Percentiles rank a stretch among this genome's conserved stretches.
Evolutionary conservation across 2,113 vertebrate genomes (phyloP).

Genomic region (Macrotus californicus): DNA sequence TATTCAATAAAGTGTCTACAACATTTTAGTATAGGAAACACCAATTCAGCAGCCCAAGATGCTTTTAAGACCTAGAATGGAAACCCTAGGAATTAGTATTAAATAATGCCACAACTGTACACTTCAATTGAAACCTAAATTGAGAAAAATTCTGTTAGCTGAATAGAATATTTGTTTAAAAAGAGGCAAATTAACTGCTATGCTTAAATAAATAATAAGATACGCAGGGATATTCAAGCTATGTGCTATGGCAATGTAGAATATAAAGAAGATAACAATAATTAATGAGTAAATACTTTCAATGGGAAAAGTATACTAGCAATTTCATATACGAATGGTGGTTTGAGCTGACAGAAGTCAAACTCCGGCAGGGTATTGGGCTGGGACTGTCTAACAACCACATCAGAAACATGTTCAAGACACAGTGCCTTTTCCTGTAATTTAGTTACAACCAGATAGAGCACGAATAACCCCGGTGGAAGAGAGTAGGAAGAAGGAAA

Average conservation of each 20-base stretch:
- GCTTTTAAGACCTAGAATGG: background rate
- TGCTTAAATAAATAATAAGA: background rate
- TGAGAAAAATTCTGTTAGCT: background rate
- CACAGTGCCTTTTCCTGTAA: background rate
- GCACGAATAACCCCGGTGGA: background rate
- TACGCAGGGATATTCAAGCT: background rate
- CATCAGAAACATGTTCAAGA: background rate
- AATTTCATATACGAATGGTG: background rate
- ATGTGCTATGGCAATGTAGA: background rate
- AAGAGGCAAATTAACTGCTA: background rate
- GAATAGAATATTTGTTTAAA: background rate
- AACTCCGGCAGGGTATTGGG: background rate
- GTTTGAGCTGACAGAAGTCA: background rate
- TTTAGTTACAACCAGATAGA: background rate
- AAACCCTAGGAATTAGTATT: background rate
- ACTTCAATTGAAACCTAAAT: background rate
- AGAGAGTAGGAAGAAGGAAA: rapidly evolving
- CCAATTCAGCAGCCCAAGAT: background rate
- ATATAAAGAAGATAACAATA: background rate
- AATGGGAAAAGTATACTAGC: background rate
- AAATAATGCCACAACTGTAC: background rate
- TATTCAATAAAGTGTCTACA: background rate
- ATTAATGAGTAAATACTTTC: background rate
- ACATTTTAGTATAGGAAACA: background rate
- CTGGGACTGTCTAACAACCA: background rate